phyloP scores from a whole-genome alignment of 2,113 vertebrate species.

The Campylorhamphus procurvoides region DNA sequence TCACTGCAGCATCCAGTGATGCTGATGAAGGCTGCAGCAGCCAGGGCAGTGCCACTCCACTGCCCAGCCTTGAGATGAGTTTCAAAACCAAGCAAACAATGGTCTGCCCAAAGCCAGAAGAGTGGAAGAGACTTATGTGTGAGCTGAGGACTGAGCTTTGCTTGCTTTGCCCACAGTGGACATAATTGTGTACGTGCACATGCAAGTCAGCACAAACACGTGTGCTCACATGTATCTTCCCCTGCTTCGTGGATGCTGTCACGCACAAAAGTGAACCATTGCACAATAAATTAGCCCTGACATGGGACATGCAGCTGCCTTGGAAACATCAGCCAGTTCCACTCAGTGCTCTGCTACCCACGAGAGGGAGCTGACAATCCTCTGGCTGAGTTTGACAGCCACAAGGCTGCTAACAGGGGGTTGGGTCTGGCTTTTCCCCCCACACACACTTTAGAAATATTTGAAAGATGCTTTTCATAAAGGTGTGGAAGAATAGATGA shows the following conservation, averaged over 20 bases:
- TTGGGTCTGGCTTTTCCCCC: not conserved
- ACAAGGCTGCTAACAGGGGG: not conserved
- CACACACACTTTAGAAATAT: not conserved
- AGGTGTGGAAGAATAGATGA: not conserved
- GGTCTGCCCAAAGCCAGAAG: not conserved
- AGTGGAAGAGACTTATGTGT: not conserved
- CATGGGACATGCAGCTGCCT: not conserved
- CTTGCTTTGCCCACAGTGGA: not conserved
- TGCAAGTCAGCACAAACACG: fast-evolving
- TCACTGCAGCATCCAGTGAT: not conserved
- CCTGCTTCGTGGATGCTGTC: not conserved
- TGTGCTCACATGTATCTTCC: not conserved
- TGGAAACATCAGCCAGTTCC: not conserved
- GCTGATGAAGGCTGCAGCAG: not conserved
- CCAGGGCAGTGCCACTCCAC: not conserved
- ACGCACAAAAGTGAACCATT: not conserved
- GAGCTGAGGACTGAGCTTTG: not conserved
- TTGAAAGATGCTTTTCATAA: not conserved
- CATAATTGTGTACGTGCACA: fast-evolving
- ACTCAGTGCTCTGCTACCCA: not conserved
- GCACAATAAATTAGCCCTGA: not conserved
- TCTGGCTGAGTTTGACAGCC: not conserved
- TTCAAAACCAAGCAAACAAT: not conserved
- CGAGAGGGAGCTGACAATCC: conserved; percentile 50
- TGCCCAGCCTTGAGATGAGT: not conserved